Evolutionary conservation across 2,888 invertebrate genomes (phyloP), one percentile per base, ranked within the genome.

Genomic region (Drosophila meridionalis): DNA sequence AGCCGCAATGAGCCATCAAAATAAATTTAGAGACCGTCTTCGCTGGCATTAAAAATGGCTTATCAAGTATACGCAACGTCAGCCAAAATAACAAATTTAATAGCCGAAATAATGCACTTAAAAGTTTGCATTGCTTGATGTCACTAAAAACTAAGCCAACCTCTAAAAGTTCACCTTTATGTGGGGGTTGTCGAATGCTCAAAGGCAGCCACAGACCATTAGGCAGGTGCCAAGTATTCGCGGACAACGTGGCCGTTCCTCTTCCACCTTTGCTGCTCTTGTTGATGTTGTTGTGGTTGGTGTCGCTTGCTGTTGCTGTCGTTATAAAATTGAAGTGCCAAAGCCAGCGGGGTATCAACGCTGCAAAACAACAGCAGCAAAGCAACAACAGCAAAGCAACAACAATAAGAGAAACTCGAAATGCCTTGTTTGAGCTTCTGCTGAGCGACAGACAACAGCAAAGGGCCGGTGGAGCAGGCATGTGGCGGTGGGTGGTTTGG

Each of bases 251-350:
- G 63, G 36, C 63, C 61, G 12, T 50, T 60, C 30, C 58, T 57
- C 50, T 30, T 59, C 32, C 3, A 34, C 53, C 58, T 69, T 47
- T 43, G 0, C 14, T 63, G n/a, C 14, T 60, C n/a, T 12, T 61
- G 43, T 28, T 60, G 63, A 32, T 59, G 59, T 36, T 62, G 64
- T 30, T 72, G 45, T 57, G 53, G 42, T 48, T 53, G 69, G 28
- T 72, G 67, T 62, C 47, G 68, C 65, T 60, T 61, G 70, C 62
- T 67, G 70, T 57, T 56, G 40, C 63, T 61, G 78, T 70, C 85
- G 80, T 76, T 84, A 76, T 70, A 85, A 85, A 83, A 89, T 88
- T 85, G 88, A 86, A 89, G 90, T 85, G 85, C 56, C 76, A 88
- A 81, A 83, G 86, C 76, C 88, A 78, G 86, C 90, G 78, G 88